Evolutionary conservation across 1,140 invertebrate genomes (phyloP).

Genomic region (Trichomalopsis sarcophagae): DNA sequence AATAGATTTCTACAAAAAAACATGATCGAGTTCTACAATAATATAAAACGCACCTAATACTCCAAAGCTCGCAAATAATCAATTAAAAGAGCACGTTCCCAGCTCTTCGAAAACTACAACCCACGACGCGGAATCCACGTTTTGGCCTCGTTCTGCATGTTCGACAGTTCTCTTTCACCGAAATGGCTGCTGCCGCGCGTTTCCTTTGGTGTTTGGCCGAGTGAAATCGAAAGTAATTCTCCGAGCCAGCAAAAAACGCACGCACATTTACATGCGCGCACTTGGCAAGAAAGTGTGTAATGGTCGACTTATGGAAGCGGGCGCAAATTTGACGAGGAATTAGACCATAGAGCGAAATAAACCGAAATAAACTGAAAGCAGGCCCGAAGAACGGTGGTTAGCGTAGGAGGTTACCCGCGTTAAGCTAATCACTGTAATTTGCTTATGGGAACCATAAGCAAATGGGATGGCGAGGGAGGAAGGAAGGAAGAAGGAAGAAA

Average conservation of each 20-base stretch:
- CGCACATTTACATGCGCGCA: background rate
- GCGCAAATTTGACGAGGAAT: constrained; percentile 5
- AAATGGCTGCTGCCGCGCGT: constrained; percentile 39
- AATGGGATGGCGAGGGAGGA: background rate
- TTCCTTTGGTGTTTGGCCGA: constrained; percentile 42
- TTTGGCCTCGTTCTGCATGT: background rate
- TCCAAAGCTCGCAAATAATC: constrained; percentile 7
- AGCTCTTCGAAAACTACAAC: background rate
- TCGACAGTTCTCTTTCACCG: background rate
- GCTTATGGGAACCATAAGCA: constrained; percentile 52
- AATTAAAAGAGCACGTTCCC: constrained; percentile 7
- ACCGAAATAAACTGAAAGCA: background rate
- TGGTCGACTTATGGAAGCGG: background rate
- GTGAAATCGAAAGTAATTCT: constrained; percentile 46
- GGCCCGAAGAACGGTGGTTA: constrained; percentile 58
- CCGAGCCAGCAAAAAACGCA: background rate
- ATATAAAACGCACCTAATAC: background rate
- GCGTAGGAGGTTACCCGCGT: constrained; percentile 63
- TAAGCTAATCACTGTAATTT: constrained; percentile 68
- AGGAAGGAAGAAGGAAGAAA: background rate
- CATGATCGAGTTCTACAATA: no score
- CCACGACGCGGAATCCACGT: background rate
- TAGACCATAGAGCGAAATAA: background rate
- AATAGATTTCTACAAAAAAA: no score
- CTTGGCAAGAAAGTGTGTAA: background rate